Evolutionary conservation across 2,797 vertebrate species (phyloP), one percentile per base, ranked within the genome.

Genomic region (Mus caroli): DNA sequence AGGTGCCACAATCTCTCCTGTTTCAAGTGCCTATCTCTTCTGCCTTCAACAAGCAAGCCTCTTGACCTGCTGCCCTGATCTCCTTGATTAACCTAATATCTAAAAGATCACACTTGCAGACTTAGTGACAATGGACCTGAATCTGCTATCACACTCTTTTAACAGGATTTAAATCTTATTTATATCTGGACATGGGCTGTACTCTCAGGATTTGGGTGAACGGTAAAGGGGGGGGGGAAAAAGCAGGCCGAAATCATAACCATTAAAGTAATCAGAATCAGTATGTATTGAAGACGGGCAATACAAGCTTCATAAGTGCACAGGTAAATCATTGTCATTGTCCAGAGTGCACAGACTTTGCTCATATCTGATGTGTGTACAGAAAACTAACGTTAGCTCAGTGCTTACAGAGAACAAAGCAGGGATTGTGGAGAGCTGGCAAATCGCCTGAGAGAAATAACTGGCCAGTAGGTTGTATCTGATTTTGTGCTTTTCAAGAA

Each of bases 61-160:
- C 86, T 91, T 97, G 85, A 77, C 89, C 94, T 90, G 54, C 76
- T 82, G 94, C 91, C 58, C 37, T 0, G 80, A 88, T 95, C 93
- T 80, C 54, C 95, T 91, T 92, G 91, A 97, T 97, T 97, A 98
- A 98, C 98, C 87, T 91, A 80, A 92, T 95, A 96, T 91, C 91
- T 97, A 97, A 97, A 97, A 31, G 98, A 93, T 95, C 90, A 85
- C 95, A 96, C 94, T 97, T 98, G 73, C 94, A 95, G 87, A 96
- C 69, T 71, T 95, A 96, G 97, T 98, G 96, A 97, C 93, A 86
- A 96, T 90, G 95, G 96, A 77, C 94, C 15, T 43, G 43, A 87
- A 97, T 50, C 88, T 98, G 93, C 94, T 95, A 96, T 98, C 94
- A 97, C 34, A 93, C 64, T 54, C 75, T 1, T 73, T 76, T 93